Conservation (phyloP, 2,113 vertebrate genomes). For the Tragelaphus strepsiceros region DNA sequence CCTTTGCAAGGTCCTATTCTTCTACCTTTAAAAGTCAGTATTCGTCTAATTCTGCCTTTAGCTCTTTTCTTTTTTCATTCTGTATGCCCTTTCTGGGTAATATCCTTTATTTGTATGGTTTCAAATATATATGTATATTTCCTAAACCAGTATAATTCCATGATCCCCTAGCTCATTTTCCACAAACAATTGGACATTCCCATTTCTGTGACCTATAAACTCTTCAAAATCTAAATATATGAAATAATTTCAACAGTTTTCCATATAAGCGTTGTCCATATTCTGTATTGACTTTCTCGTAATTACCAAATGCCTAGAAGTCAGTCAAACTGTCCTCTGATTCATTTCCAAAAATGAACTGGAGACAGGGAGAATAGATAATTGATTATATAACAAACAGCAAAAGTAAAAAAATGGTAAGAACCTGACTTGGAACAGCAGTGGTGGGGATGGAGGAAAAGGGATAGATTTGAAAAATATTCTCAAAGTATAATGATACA, state of each 20-base stretch:
- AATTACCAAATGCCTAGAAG: not conserved
- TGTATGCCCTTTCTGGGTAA: not conserved
- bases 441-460: not conserved
- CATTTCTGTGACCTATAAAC: not conserved
- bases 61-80: not conserved
- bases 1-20: not conserved
- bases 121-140: not conserved
- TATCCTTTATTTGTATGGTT: not conserved
- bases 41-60: not conserved
- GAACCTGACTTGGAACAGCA: not conserved
- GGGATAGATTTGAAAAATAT: not conserved
- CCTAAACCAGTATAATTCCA: not conserved
- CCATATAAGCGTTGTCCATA: not conserved
- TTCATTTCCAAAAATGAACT: not conserved
- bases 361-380: not conserved
- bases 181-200: not conserved
- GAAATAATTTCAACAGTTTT: not conserved
- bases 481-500: not conserved
- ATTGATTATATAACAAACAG: not conserved
- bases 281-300: not conserved
- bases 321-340: not conserved
- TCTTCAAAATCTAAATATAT: not conserved
- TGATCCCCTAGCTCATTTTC: not conserved
- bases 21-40: not conserved
- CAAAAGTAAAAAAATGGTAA: not conserved